These are phyloP conservation scores for Chrysotoxum bicinctum DNA, from an alignment of 2,888 invertebrate genomes.

Conservation along the genomic window DNA sequence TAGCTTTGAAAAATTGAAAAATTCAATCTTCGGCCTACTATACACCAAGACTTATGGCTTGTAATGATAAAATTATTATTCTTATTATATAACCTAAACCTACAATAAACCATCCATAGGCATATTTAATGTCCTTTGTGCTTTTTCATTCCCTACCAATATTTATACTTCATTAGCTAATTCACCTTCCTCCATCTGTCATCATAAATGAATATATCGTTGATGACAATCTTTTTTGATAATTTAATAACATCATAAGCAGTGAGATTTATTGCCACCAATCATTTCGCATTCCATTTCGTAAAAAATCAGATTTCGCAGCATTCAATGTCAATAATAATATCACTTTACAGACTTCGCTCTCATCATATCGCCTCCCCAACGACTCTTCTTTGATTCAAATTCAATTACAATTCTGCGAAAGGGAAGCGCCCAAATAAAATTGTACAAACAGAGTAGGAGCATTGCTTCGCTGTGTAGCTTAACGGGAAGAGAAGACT, in stretches of 20 bases:
- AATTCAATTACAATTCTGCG: conserved; percentile 64
- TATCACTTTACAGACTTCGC: conserved; percentile 20
- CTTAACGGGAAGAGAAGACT: not conserved
- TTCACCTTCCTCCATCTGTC: conserved; percentile 13
- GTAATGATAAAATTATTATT: too few relatives aligned
- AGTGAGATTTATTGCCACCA: conserved; percentile 58
- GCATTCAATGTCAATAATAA: conserved; percentile 47
- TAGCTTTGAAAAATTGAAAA: too few relatives aligned
- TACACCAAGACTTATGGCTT: too few relatives aligned
- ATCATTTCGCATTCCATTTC: conserved; percentile 50
- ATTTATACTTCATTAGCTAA: conserved; percentile 7
- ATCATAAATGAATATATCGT: conserved; percentile 3
- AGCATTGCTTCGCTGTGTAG: not conserved
- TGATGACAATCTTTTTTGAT: conserved; percentile 35
- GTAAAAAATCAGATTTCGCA: conserved; percentile 36
- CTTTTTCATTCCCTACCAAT: not conserved
- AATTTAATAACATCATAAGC: conserved; percentile 52
- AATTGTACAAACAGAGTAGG: conserved; percentile 28
- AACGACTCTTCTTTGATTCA: conserved; percentile 57
- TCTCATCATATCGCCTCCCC: conserved; percentile 13
- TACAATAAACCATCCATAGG: not conserved
- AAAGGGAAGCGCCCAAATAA: conserved; percentile 52
- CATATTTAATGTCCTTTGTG: not conserved
- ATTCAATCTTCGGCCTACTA: too few relatives aligned
- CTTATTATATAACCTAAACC: too few relatives aligned